A percentile compares a stretch with the other conserved stretches of the same genome.
These are phyloP conservation scores for Clarias laeviceps DNA, from an alignment of 2,797 vertebrate genomes.

Conservation along the genomic window DNA sequence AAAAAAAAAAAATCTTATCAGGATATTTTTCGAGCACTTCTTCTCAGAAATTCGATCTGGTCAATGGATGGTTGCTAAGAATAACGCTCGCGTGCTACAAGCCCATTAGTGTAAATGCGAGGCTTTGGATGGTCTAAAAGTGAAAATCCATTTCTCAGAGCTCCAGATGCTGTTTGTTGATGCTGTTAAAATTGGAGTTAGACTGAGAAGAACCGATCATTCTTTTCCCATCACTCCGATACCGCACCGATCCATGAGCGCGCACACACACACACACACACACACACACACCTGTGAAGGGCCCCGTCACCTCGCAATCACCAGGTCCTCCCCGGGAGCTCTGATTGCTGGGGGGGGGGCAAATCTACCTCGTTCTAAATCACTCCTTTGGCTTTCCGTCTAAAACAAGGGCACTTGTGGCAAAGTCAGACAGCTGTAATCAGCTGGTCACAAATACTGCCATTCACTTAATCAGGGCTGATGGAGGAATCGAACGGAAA, in stretches of 20 bases:
- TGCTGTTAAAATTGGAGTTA: not conserved
- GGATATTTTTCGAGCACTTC: not conserved
- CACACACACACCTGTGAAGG: not conserved
- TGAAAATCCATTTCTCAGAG: not conserved
- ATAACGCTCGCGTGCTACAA: not conserved
- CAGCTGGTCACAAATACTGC: slow-evolving; percentile 53
- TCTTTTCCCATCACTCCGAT: slow-evolving; percentile 5
- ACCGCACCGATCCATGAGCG: not conserved
- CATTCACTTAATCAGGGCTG: slow-evolving; percentile 57
- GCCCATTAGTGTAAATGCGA: not conserved
- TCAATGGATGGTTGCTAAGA: not conserved
- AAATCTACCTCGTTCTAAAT: slow-evolving; percentile 34
- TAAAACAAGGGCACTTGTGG: slow-evolving; percentile 57
- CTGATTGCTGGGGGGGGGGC: slow-evolving; percentile 48
- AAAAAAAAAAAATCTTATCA: not conserved
- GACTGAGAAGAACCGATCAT: not conserved
- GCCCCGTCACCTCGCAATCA: slow-evolving; percentile 44
- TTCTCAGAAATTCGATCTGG: too few relatives aligned
- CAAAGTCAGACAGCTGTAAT: slow-evolving; percentile 58
- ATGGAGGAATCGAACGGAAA: slow-evolving; percentile 50
- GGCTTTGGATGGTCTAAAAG: not conserved
- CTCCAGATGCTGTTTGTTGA: slow-evolving; percentile 11
- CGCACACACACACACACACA: not conserved
- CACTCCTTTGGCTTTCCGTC: slow-evolving; percentile 46
- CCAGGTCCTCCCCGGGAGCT: slow-evolving; percentile 29